Evolutionary conservation across 2,113 vertebrate species (phyloP).

Genomic region (Semnornis frantzii): DNA sequence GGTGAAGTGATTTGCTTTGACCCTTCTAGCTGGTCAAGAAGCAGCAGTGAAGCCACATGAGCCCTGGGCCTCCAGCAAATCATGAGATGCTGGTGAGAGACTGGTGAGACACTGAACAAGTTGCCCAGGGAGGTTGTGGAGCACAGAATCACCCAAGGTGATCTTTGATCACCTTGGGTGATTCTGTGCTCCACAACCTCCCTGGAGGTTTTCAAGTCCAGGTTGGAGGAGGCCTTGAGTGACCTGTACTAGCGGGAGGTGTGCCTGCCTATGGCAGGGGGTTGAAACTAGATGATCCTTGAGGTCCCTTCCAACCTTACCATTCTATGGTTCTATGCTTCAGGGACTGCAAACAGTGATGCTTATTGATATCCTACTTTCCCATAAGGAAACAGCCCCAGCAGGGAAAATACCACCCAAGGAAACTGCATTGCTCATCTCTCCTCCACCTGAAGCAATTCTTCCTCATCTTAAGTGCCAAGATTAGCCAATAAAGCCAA

Average conservation of each 20-base stretch:
- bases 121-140: no score
- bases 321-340: not conserved
- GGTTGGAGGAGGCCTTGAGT: no score
- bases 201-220: no score
- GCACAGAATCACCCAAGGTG: no score
- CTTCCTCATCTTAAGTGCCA: not conserved
- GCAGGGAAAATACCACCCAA: not conserved
- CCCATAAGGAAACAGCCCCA: not conserved
- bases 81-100: not conserved
- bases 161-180: no score
- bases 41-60: not conserved
- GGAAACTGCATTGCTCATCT: not conserved
- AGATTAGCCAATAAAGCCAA: not conserved
- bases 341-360: not conserved
- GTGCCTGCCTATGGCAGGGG: no score
- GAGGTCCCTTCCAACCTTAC: no score
- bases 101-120: no score
- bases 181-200: no score
- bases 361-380: not conserved
- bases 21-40: not conserved
- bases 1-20: not conserved
- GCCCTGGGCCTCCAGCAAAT: not conserved
- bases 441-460: rapidly evolving
- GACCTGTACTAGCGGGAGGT: no score
- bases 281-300: no score